phyloP scores from a whole-genome alignment of 2,113 vertebrate genomes.

The Circaetus cinerascens region DNA sequence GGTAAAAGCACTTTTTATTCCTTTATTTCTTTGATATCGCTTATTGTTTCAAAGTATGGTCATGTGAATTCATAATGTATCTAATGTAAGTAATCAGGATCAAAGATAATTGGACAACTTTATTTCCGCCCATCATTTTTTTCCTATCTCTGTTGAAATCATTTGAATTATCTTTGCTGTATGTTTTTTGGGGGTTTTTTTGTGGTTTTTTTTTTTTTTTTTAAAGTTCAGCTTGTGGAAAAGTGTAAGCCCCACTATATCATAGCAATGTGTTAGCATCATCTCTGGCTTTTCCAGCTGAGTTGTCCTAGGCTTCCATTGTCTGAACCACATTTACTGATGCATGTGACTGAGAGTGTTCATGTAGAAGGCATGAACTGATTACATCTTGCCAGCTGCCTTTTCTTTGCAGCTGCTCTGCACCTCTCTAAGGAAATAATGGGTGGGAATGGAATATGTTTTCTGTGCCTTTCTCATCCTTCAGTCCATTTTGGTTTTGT shows the following conservation, averaged over 20 bases:
- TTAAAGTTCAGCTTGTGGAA: neutral
- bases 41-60: neutral
- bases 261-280: neutral
- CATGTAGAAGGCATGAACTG: neutral
- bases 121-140: neutral
- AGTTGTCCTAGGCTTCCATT: neutral
- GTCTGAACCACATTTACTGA: neutral
- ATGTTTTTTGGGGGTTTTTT: too few species aligned
- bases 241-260: neutral
- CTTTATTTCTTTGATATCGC: neutral
- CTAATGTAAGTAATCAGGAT: neutral
- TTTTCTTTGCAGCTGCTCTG: neutral
- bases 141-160: neutral
- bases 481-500: neutral
- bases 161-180: neutral
- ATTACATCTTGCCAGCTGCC: neutral
- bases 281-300: neutral
- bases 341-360: neutral
- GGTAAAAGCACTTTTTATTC: constrained; percentile 69
- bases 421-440: neutral
- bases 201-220: neutral
- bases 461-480: neutral
- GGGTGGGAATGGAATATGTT: neutral
- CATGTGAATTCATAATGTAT: neutral
- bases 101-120: neutral